phyloP scores from a whole-genome alignment of 2,113 vertebrate genomes.

The Upupa epops region DNA sequence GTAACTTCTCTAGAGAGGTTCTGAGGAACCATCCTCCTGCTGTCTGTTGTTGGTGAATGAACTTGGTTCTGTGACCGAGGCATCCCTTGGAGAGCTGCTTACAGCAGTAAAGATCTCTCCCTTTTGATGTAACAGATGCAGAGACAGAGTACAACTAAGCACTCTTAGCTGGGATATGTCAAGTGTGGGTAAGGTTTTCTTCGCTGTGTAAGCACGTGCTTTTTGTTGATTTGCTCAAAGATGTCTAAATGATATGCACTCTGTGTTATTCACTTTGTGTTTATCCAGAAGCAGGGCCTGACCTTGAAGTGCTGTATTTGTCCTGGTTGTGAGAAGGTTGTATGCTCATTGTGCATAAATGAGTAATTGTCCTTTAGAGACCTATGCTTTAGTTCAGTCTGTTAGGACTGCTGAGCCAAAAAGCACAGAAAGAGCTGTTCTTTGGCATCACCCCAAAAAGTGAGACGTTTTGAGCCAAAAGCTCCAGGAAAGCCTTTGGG shows the following conservation, averaged over 20 bases:
- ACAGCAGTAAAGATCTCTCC: background rate
- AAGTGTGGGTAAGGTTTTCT: background rate
- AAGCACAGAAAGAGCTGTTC: constrained; percentile 26
- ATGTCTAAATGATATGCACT: background rate
- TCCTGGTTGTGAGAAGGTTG: background rate
- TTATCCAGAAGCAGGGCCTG: constrained; percentile 16
- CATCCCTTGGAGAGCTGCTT: background rate
- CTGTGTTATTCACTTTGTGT: background rate
- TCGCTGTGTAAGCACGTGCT: background rate
- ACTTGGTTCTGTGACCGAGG: background rate
- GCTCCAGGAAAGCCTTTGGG: constrained; percentile 32
- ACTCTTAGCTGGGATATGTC: background rate
- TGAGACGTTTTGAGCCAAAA: constrained; percentile 57
- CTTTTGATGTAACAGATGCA: background rate
- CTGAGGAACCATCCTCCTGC: background rate
- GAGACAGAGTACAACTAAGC: background rate
- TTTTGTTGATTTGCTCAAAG: background rate
- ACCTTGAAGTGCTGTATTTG: background rate
- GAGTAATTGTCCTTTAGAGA: constrained; percentile 50
- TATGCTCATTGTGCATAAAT: constrained; percentile 9
- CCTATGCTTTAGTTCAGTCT: constrained; percentile 13
- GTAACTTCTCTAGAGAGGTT: background rate
- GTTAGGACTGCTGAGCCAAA: constrained; percentile 41
- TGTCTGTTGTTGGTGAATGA: background rate
- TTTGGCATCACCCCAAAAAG: constrained; percentile 42